Conservation (phyloP, 2,113 vertebrate genomes). For the Neotoma lepida region DNA sequence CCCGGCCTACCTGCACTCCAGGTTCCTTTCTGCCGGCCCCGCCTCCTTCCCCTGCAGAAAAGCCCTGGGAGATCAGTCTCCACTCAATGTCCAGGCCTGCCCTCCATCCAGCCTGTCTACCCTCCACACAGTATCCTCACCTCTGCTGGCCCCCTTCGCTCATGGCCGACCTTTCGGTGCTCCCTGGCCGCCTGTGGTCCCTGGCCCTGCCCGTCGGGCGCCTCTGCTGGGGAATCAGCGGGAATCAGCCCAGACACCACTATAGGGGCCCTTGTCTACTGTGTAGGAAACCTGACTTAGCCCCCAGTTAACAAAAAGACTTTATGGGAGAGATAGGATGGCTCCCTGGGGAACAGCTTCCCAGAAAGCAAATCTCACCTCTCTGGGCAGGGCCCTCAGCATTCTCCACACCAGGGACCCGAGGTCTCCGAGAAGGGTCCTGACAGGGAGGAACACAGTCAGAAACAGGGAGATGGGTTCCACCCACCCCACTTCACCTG, state of each 20-base stretch:
- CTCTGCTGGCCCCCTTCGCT: slow-evolving; percentile 87
- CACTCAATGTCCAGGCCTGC: not conserved
- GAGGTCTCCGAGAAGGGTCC: slow-evolving; percentile 69
- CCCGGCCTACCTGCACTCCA: slow-evolving; percentile 62
- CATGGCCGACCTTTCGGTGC: slow-evolving; percentile 82
- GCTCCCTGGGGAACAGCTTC: not conserved
- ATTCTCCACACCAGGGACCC: slow-evolving; percentile 71
- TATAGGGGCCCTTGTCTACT: not conserved
- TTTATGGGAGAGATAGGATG: fast-evolving
- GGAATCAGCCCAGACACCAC: slow-evolving; percentile 30
- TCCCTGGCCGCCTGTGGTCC: slow-evolving; percentile 81
- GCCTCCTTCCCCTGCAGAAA: slow-evolving; percentile 79
- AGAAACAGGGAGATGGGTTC: fast-evolving
- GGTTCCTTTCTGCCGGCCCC: slow-evolving; percentile 44
- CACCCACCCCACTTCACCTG: not conserved
- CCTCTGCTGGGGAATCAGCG: slow-evolving; percentile 82
- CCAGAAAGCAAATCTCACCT: slow-evolving; percentile 55
- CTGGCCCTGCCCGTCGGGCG: slow-evolving; percentile 81
- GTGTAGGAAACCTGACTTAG: not conserved
- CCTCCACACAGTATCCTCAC: slow-evolving; percentile 49
- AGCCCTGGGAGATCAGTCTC: not conserved
- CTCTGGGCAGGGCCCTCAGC: slow-evolving; percentile 43
- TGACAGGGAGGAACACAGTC: not conserved
- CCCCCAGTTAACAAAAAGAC: not conserved
- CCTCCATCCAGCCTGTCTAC: not conserved